Conservation (phyloP, 2,888 invertebrate species). For the Creontiades dilutus region DNA sequence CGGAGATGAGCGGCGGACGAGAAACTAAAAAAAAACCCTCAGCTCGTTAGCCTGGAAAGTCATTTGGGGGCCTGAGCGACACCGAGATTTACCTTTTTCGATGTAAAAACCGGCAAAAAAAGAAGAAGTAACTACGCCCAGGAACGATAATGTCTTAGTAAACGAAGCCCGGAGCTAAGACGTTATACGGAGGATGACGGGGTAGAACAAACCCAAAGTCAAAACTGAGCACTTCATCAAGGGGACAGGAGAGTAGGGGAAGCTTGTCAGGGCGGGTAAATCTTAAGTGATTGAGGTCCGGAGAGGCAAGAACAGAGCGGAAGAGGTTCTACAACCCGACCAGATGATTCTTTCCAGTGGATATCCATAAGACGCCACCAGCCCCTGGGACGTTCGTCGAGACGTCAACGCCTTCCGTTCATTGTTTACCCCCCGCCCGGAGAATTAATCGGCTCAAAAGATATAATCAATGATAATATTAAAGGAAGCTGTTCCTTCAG, state of each 20-base stretch:
- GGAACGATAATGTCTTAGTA: slow-evolving; percentile 47
- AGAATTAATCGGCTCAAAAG: slow-evolving; percentile 50
- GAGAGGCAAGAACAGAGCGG: not conserved
- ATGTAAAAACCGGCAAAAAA: not conserved
- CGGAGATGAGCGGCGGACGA: not conserved
- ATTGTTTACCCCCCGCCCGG: slow-evolving; percentile 27
- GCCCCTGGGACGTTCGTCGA: not conserved
- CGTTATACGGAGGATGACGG: slow-evolving; percentile 28
- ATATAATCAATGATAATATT: slow-evolving; percentile 58
- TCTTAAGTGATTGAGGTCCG: slow-evolving; percentile 44
- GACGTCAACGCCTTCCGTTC: slow-evolving; percentile 37
- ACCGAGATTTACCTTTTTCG: slow-evolving; percentile 13
- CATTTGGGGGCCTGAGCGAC: slow-evolving; percentile 17
- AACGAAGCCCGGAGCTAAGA: slow-evolving; percentile 12
- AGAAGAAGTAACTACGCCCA: slow-evolving; percentile 1
- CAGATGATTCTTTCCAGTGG: not conserved
- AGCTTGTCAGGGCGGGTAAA: not conserved
- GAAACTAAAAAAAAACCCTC: not conserved
- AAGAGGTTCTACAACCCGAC: not conserved
- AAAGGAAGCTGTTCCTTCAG: slow-evolving; percentile 21
- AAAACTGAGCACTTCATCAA: slow-evolving; percentile 56
- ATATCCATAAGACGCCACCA: not conserved
- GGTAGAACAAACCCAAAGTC: slow-evolving; percentile 10
- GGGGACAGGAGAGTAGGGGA: not conserved
- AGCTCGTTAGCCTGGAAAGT: not conserved